Base-by-base conservation (phyloP, 2,113 vertebrate species). In the Oncorhynchus gorbuscha region DNA sequence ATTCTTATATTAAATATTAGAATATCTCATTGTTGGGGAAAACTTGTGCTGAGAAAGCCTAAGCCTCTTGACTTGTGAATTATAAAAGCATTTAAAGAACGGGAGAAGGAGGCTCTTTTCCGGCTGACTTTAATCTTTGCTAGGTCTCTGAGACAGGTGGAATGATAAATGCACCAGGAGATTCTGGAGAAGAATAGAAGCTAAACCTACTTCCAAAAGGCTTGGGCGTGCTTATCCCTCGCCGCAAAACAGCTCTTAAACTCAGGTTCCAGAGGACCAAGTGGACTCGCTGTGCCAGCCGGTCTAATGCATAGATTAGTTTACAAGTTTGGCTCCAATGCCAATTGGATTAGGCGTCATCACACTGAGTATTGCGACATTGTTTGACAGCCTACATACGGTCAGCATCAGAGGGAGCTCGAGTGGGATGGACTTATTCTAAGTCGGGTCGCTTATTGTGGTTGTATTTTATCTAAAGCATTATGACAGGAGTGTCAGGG, bases 41-140 rank as follows among this genome's bases (percentile, higher is more conserved):
- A 91, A 91, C 88, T 92, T 82, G 89, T 71, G 71, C 83, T 78
- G 88, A 92, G 92, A 91, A 93, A 92, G 89, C 86, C 82, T 93
- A 94, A 94, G 93, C 93, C 85, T 93, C 93, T 94, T 89, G 92
- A 93, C 93, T 94, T 93, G 86, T 92, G 91, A 83, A 90, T 91
- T 91, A 89, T 89, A 83, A 90, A 93, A 93, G 87, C 90, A 89
- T 84, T 90, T 78, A 86, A 93, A 89, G 88, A 83, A 79, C 73
- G 78, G 82, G 80, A 85, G 83, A 76, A 80, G 78, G 79, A 78
- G 83, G 74, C 72, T 78, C 73, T 80, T 78, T 77, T 55, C 6
- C 71, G 70, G 65, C 78, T 94, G 93, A 93, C 91, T 92, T 92
- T 94, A 94, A 94, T 94, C 93, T 93, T 86, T 86, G 90, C 88